Evolutionary conservation across 2,797 vertebrate genomes (phyloP).

Genomic region (Lemur catta): DNA sequence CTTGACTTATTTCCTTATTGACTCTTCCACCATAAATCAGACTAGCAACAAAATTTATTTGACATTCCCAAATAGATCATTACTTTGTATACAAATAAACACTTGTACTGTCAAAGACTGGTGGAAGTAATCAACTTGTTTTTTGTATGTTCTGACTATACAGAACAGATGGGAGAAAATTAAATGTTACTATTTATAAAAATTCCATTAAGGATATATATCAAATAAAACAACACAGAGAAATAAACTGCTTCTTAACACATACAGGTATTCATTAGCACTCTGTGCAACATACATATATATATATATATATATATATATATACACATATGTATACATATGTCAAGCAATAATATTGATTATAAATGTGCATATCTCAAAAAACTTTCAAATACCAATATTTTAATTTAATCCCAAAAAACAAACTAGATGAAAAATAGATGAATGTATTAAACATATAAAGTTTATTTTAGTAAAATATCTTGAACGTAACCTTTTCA

Average conservation of each 20-base stretch:
- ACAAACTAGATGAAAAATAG: not conserved
- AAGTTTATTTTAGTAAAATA: constrained; percentile 29
- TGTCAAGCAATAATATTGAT: not conserved
- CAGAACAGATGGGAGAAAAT: constrained; percentile 30
- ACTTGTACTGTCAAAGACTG: constrained; percentile 44
- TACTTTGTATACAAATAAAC: constrained; percentile 53
- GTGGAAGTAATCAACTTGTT: constrained; percentile 14
- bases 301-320: not conserved
- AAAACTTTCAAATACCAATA: not conserved
- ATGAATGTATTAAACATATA: not conserved
- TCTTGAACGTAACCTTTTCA: constrained; percentile 8
- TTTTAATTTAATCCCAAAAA: not conserved
- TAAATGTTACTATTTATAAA: constrained; percentile 38
- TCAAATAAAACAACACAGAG: not conserved
- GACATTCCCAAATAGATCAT: constrained; percentile 50
- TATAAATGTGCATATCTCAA: not conserved
- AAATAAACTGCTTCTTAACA: not conserved
- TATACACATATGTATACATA: not conserved
- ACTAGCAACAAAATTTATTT: constrained; percentile 61
- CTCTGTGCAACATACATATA: not conserved
- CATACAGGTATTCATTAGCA: not conserved
- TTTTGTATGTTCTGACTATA: constrained; percentile 26
- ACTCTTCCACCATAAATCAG: constrained; percentile 57
- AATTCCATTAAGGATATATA: not conserved
- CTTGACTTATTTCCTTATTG: constrained; percentile 56